Base-by-base conservation (phyloP, 2,888 invertebrate species). In the Alloplasta piceator region DNA sequence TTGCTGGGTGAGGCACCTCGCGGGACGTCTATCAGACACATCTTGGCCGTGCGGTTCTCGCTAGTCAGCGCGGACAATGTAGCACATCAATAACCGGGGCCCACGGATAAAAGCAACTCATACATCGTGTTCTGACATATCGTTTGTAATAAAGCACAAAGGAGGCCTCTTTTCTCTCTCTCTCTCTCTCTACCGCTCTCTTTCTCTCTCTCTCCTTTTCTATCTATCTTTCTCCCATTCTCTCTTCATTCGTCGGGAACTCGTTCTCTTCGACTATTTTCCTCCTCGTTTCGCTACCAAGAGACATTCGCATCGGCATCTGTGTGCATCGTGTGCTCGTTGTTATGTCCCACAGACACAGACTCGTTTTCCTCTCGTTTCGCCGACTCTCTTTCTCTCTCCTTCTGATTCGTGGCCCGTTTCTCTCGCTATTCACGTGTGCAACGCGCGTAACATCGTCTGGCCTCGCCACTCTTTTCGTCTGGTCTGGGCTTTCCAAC, bases 131-230 rank as follows among this genome's bases (percentile, higher is more conserved):
- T 87, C 88, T 91, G 91, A 91, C 90, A 89, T 91, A 91, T 91
- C 91, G 91, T 91, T 91, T 91, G 91, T 91, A 91, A 91, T 91
- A 91, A 91, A 91, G 91, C 90, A 91, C 90, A 91, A 91, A 91
- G 89, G 90, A 88, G 87, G 86, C 84, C 63, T 79, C 76, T 75
- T 76, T 68, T 67, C 66, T 75, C 39, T 61, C 67, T 66, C 16
- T 38, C 78, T 61, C 46, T 36, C 43, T 71, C 70, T 66, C 71
- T 36, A 6, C 12, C 50, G 58, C 66, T 46, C 55, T 38, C 10
- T 56, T 2, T n/a, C 6, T 0, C 26, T 10, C 43, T 9, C 52
- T 2, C 26, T 3, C 1, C 50, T 38, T 16, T 26, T 43, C 56
- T 52, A 48, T 26, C 26, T 26, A 26, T 26, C 66, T 46, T 43